A percentile compares a stretch with the other conserved stretches of the same genome.
Conservation (phyloP, 2,888 invertebrate genomes). For the Athalia cordata region DNA sequence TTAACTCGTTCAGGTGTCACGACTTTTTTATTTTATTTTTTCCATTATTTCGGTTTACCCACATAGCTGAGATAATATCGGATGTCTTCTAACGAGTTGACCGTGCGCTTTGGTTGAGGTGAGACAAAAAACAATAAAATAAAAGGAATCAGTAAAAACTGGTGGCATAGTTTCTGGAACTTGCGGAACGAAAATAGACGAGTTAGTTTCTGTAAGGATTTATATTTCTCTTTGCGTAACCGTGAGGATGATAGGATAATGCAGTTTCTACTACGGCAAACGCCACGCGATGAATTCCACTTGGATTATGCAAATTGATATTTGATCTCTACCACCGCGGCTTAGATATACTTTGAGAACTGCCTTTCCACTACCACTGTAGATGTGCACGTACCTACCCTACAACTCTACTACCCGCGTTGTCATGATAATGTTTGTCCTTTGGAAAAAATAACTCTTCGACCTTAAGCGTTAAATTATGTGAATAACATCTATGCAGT, state of each 20-base stretch:
- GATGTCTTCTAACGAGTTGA: slow-evolving; percentile 3
- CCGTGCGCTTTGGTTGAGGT: neutral
- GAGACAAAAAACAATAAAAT: neutral
- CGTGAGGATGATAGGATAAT: slow-evolving; percentile 38
- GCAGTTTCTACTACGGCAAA: slow-evolving; percentile 36
- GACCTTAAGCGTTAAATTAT: neutral
- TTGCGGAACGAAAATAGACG: neutral
- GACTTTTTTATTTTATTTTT: neutral
- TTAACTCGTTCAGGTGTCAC: no score
- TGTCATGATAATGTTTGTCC: neutral
- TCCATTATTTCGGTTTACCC: neutral
- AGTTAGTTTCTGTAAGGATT: slow-evolving; percentile 21
- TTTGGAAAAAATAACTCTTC: neutral
- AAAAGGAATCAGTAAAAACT: no score
- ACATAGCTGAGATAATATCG: neutral
- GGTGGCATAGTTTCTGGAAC: no score
- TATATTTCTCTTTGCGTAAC: slow-evolving; percentile 31
- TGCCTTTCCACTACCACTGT: neutral
- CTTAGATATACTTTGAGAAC: slow-evolving; percentile 21
- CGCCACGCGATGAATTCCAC: slow-evolving; percentile 31
- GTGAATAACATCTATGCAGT: no score
- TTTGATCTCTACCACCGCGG: slow-evolving; percentile 22
- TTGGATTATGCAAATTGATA: slow-evolving; percentile 43
- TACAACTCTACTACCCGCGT: neutral
- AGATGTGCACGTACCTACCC: neutral